A percentile compares a stretch with the other conserved stretches of the same genome.
Evolutionary conservation across 2,888 invertebrate genomes (phyloP).

Genomic region (Rosalia funebris): DNA sequence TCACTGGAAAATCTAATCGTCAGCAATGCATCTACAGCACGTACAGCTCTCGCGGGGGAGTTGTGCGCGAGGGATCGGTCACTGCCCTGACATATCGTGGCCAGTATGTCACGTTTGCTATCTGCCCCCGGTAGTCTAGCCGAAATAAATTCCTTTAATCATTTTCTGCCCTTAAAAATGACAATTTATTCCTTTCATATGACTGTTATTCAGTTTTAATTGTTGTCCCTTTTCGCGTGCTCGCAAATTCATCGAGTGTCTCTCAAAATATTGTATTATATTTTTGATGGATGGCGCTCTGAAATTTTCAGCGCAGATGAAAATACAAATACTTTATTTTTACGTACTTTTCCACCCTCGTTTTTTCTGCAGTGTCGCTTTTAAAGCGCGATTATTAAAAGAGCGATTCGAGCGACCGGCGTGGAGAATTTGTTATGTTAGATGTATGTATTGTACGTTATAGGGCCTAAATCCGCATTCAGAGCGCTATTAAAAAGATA

Average conservation of each 20-base stretch:
- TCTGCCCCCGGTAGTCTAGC: not conserved
- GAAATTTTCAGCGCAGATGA: not conserved
- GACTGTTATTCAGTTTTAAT: conserved; percentile 1
- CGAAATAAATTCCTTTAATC: conserved; percentile 10
- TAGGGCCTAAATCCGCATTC: too few species aligned
- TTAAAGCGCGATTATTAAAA: too few species aligned
- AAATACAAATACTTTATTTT: too few species aligned
- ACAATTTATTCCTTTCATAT: conserved; percentile 2
- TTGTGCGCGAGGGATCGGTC: conserved; percentile 21
- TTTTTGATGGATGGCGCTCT: not conserved
- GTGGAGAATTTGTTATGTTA: too few species aligned
- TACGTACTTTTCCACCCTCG: too few species aligned
- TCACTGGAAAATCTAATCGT: not conserved
- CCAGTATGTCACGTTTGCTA: conserved; percentile 43
- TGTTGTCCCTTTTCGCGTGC: too few species aligned
- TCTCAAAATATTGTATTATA: not conserved
- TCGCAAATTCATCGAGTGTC: not conserved
- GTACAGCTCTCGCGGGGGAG: conserved; percentile 7
- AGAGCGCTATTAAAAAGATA: too few species aligned
- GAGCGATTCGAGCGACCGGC: too few species aligned
- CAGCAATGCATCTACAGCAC: conserved; percentile 7
- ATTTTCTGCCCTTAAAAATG: conserved; percentile 1
- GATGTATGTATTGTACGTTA: too few species aligned
- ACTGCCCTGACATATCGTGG: conserved; percentile 43
- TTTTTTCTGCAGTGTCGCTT: too few species aligned